Base-by-base conservation (phyloP, 2,797 vertebrate genomes). In the Tokudaia tokunoshimensis region DNA sequence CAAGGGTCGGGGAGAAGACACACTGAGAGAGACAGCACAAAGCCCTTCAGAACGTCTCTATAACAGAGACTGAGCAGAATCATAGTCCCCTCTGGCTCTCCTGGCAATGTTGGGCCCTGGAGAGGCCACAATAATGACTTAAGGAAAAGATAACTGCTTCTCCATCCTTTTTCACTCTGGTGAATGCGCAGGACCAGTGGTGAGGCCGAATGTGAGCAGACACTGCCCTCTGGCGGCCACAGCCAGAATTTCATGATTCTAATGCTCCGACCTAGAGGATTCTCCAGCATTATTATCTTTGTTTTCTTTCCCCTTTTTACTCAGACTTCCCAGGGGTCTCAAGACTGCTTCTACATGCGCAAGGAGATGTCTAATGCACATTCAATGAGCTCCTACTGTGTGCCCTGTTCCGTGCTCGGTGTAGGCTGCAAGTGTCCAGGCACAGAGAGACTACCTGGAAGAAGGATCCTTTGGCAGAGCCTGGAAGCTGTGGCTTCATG, bases 211-310 rank as follows among this genome's bases (percentile, higher is more conserved):
- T 4, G 44, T 84, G 80, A 72, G 34, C 67, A 61, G 52, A 63
- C 63, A 96, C 76, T 97, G 96, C 95, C 93, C 94, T 91, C 97
- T 97, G 76, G 87, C 92, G 97, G 90, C 70, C 3, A 0, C 0
- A 55, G 1, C 1, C 12, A 85, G 95, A 93, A 41, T 93, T 96
- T 92, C 95, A 8, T 1, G 22, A 50, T 15, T 2, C n/a, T 1
- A 0, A 24, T 0, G 34, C 4, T 1, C 2, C 20, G 89, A 50
- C 59, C 47, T 26, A 29, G 34, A 13, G 4, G 3, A n/a, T 61
- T 31, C 47, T 6, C 34, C 12, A 82, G 8, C 29, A 75, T 74
- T 41, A 63, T 79, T 24, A n/a, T 41, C 79, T 75, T 76, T 44
- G 19, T 19, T 10, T 10, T 76, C 63, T 26, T 87, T 63, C 22